These are phyloP conservation scores for Littorina saxatilis DNA, from an alignment of 1,140 invertebrate genomes.

Conservation along the genomic window DNA sequence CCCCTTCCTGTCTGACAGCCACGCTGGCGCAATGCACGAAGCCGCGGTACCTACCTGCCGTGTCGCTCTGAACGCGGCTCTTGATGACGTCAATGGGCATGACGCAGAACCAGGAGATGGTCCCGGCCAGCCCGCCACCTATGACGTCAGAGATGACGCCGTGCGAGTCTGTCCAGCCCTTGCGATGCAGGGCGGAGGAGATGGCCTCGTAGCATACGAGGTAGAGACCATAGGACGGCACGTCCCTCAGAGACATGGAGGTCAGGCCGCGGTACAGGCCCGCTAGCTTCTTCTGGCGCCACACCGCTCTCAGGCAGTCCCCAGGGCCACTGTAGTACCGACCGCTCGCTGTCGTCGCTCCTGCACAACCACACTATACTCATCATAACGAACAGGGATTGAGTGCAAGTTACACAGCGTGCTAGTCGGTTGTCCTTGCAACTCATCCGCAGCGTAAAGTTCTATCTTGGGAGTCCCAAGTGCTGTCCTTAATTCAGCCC, in stretches of 20 bases:
- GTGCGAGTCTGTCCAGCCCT: conserved; percentile 42
- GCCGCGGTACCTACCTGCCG: conserved; percentile 39
- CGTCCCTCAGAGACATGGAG: conserved; percentile 36
- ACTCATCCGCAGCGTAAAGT: no score
- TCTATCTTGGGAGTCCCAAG: no score
- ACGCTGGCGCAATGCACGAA: conserved; percentile 50
- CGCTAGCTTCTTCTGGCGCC: not conserved
- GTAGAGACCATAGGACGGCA: conserved; percentile 46
- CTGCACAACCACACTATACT: not conserved
- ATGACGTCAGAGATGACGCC: conserved; percentile 60
- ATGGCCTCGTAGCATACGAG: conserved; percentile 37
- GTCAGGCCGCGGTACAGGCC: conserved; percentile 18
- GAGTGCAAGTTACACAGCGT: no score
- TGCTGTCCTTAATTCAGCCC: no score
- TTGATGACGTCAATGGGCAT: conserved; percentile 75
- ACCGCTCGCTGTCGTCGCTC: not conserved
- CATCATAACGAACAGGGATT: no score
- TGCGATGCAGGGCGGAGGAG: not conserved
- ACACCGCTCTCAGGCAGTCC: not conserved
- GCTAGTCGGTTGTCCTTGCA: no score
- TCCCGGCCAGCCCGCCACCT: conserved; percentile 79
- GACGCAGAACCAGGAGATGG: conserved; percentile 66
- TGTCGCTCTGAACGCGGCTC: conserved; percentile 70
- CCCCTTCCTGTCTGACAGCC: conserved; percentile 55
- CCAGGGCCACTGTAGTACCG: conserved; percentile 16